These are phyloP conservation scores for Apostichopus leukothele DNA, from an alignment of 53 echinoderm and acorn worm species.

Conservation along the genomic window DNA sequence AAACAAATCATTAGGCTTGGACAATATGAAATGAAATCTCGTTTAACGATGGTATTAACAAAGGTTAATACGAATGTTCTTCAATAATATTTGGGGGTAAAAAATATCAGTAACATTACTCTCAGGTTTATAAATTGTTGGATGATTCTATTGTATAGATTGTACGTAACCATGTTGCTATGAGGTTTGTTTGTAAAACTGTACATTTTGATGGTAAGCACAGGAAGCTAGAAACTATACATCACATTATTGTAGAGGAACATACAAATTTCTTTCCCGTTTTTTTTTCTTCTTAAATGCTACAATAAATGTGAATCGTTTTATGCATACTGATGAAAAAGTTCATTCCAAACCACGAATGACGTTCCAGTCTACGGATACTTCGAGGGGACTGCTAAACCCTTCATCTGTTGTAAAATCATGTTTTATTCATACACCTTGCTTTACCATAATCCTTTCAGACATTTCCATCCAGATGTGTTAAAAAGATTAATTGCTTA, in stretches of 20 bases:
- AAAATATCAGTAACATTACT: too few relatives aligned
- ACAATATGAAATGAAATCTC: too few relatives aligned
- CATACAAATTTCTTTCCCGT: background rate
- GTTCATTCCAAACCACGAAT: conserved; percentile 1
- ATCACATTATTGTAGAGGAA: background rate
- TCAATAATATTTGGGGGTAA: too few relatives aligned
- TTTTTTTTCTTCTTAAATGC: background rate
- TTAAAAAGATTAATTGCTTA: background rate
- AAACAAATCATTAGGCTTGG: too few relatives aligned
- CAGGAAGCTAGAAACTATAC: too few relatives aligned
- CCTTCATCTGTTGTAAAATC: background rate
- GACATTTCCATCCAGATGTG: conserved; percentile 5
- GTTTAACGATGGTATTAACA: too few relatives aligned
- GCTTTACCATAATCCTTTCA: conserved; percentile 9
- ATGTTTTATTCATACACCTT: conserved; percentile 1
- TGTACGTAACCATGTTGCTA: too few relatives aligned
- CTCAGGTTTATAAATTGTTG: too few relatives aligned
- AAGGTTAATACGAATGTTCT: too few relatives aligned
- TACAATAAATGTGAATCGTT: background rate
- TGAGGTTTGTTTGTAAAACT: too few relatives aligned
- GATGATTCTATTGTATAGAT: too few relatives aligned
- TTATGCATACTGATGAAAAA: background rate
- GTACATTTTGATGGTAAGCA: too few relatives aligned
- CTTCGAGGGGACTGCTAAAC: background rate
- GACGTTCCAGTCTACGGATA: background rate